These are phyloP conservation scores for Rhinoptilus africanus DNA, from an alignment of 2,113 vertebrate species.

Conservation along the genomic window DNA sequence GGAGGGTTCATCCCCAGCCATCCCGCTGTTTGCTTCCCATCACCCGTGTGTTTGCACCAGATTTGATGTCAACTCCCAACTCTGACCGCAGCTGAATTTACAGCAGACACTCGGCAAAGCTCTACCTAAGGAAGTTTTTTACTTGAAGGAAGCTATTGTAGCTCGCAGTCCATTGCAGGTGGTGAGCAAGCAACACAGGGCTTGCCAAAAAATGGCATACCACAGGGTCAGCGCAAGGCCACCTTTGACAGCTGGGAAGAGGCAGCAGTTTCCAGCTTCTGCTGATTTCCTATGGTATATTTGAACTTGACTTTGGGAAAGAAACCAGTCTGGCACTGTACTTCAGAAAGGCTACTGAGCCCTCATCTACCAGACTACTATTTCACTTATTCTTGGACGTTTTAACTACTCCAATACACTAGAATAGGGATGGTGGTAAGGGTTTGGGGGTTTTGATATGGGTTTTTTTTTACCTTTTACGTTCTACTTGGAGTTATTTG, in stretches of 20 bases:
- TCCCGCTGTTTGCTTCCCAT: background rate
- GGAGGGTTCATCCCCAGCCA: background rate
- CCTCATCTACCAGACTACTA: background rate
- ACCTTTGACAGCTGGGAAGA: slow-evolving; percentile 1
- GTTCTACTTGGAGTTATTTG: background rate
- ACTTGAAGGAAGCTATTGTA: background rate
- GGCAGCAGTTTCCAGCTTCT: background rate
- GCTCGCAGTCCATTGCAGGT: background rate
- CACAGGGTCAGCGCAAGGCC: background rate
- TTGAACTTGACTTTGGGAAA: background rate
- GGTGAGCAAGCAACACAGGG: background rate
- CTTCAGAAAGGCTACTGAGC: background rate
- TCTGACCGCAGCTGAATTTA: background rate
- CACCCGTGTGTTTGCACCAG: background rate
- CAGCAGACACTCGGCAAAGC: background rate
- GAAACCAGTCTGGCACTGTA: background rate
- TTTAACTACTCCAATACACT: background rate
- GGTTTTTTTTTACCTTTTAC: background rate
- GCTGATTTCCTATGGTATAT: background rate
- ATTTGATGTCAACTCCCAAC: background rate
- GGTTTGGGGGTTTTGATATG: background rate
- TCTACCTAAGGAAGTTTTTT: background rate
- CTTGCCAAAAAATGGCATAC: background rate
- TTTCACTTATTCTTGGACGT: background rate
- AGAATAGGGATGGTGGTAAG: background rate